A percentile compares a stretch with the other conserved stretches of the same genome.
phyloP scores from a whole-genome alignment of 2,888 invertebrate genomes.

The Aspidiotus destructor region DNA sequence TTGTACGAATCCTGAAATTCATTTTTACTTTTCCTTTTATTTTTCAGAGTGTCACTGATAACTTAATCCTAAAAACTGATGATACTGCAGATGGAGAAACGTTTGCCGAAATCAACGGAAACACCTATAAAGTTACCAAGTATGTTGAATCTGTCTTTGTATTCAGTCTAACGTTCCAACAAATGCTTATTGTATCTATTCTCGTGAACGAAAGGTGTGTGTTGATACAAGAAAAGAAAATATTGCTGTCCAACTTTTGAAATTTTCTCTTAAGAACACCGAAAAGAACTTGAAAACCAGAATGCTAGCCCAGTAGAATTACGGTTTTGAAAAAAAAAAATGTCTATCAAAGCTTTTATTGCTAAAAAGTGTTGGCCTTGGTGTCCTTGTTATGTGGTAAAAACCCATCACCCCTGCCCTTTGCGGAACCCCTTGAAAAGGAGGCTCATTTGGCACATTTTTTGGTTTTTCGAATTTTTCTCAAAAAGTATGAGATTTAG shows the following conservation, averaged over 20 bases:
- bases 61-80: slow-evolving; percentile 14
- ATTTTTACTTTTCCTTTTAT: background rate
- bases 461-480: too few relatives aligned
- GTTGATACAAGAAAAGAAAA: background rate
- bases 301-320: too few relatives aligned
- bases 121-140: slow-evolving; percentile 28
- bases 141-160: background rate
- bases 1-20: background rate
- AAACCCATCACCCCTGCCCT: too few relatives aligned
- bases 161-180: background rate
- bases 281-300: too few relatives aligned
- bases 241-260: background rate
- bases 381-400: too few relatives aligned
- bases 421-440: too few relatives aligned
- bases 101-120: slow-evolving; percentile 24
- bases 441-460: too few relatives aligned
- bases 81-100: slow-evolving; percentile 19
- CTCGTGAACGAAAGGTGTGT: background rate
- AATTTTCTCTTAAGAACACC: too few relatives aligned
- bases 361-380: too few relatives aligned
- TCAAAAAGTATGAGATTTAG: too few relatives aligned
- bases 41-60: slow-evolving; percentile 11
- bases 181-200: background rate
- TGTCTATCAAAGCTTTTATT: too few relatives aligned
- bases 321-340: too few relatives aligned